Percentiles rank a stretch among this genome's conserved stretches.
phyloP scores from a whole-genome alignment of 2,888 invertebrate species.

The Eugnorisma glareosa region DNA sequence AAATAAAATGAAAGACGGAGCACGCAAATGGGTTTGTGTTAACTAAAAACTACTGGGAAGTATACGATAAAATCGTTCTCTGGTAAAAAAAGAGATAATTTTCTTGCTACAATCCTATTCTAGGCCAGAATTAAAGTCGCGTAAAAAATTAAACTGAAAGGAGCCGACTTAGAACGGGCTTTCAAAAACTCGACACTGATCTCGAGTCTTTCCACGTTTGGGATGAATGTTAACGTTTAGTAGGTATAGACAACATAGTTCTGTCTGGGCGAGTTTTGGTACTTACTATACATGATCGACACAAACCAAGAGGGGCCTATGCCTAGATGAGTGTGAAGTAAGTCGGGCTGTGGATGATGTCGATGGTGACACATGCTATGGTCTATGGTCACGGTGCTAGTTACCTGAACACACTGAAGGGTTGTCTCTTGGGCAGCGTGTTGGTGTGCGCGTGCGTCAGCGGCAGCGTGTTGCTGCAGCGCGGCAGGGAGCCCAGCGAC shows the following conservation, averaged over 20 bases:
- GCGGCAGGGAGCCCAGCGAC: constrained; percentile 79
- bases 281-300: neutral
- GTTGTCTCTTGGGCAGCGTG: constrained; percentile 71
- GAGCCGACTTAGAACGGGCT: neutral
- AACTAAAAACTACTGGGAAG: neutral
- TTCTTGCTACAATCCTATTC: neutral
- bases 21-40: neutral
- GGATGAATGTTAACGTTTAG: neutral
- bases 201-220: neutral
- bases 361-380: neutral
- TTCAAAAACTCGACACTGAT: neutral
- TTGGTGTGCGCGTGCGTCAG: constrained; percentile 50
- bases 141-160: neutral
- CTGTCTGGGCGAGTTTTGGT: neutral
- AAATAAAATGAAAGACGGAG: neutral
- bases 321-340: neutral
- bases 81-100: neutral
- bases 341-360: neutral
- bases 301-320: neutral
- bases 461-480: constrained; percentile 56
- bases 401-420: constrained; percentile 45
- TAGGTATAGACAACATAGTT: neutral
- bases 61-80: neutral
- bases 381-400: neutral
- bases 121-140: neutral